These are phyloP conservation scores for Pachycephala philippinensis DNA, from an alignment of 2,113 vertebrate species.

Conservation along the genomic window DNA sequence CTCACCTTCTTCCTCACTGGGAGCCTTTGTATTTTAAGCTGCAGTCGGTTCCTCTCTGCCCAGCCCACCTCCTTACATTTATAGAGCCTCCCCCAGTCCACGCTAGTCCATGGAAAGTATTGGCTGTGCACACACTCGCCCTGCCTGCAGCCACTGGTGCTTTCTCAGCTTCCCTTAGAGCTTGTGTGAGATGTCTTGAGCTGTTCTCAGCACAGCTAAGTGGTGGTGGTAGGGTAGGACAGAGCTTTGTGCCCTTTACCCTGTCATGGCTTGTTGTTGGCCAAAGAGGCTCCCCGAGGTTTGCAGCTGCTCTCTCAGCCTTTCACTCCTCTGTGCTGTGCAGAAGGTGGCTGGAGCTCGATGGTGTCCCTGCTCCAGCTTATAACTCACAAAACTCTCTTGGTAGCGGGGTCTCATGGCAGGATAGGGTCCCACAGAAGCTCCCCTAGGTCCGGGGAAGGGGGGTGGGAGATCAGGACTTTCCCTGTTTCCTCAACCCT, in stretches of 20 bases:
- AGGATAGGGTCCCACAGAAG: neutral
- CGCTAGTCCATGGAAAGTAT: neutral
- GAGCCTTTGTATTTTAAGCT: neutral
- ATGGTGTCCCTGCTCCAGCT: neutral
- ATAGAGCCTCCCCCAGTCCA: constrained; percentile 31
- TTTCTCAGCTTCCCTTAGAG: neutral
- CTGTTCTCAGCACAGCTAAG: neutral
- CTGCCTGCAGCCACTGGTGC: neutral
- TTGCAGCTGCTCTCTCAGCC: neutral
- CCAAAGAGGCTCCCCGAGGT: neutral
- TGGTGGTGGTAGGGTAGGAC: neutral
- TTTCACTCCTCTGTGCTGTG: neutral
- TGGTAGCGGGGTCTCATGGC: neutral
- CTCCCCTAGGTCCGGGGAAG: neutral
- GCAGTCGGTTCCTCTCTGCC: neutral
- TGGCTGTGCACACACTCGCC: neutral
- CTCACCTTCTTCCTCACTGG: neutral
- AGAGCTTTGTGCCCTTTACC: neutral
- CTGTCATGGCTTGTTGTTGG: neutral
- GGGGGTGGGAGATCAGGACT: neutral
- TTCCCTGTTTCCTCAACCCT: neutral
- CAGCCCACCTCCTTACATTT: constrained; percentile 48
- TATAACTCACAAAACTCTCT: neutral
- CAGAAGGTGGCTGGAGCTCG: neutral
- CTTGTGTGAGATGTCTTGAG: neutral